phyloP scores from a whole-genome alignment of 2,113 vertebrate genomes.

The Sphyrna mokarran region DNA sequence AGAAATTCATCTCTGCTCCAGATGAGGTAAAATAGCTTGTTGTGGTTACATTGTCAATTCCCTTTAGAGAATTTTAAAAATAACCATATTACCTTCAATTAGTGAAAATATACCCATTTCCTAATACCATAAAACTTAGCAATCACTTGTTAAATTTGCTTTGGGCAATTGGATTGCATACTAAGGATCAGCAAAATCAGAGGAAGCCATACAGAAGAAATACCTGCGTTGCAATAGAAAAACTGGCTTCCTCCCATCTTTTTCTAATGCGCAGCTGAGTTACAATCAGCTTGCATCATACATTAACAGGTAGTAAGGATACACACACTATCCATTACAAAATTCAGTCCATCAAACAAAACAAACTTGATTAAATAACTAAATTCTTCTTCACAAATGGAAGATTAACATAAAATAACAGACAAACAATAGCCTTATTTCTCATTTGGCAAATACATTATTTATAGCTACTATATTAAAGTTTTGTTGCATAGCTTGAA shows the following conservation, averaged over 20 bases:
- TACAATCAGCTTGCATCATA: background rate
- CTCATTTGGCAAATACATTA: constrained; percentile 55
- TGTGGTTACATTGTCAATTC: background rate
- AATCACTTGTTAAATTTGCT: background rate
- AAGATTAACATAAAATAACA: constrained; percentile 34
- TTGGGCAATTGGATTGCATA: too few relatives aligned
- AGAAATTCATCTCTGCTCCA: too few relatives aligned
- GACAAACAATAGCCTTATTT: constrained; percentile 45
- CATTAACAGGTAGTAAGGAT: background rate
- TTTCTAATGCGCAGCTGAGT: background rate
- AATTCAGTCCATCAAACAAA: background rate
- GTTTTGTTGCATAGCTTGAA: constrained; percentile 42
- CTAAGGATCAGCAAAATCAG: background rate
- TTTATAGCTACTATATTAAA: constrained; percentile 54
- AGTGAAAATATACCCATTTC: background rate
- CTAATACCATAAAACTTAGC: background rate
- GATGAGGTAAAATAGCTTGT: background rate
- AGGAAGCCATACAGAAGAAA: background rate
- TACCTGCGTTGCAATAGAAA: background rate
- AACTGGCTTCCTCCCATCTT: background rate
- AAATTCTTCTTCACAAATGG: background rate
- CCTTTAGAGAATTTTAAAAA: background rate
- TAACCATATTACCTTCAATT: background rate
- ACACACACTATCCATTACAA: background rate
- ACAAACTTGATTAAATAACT: background rate